Percentiles rank a stretch among this genome's conserved stretches.
phyloP scores from a whole-genome alignment of 1,140 invertebrate species.

The Cydia pomonella region DNA sequence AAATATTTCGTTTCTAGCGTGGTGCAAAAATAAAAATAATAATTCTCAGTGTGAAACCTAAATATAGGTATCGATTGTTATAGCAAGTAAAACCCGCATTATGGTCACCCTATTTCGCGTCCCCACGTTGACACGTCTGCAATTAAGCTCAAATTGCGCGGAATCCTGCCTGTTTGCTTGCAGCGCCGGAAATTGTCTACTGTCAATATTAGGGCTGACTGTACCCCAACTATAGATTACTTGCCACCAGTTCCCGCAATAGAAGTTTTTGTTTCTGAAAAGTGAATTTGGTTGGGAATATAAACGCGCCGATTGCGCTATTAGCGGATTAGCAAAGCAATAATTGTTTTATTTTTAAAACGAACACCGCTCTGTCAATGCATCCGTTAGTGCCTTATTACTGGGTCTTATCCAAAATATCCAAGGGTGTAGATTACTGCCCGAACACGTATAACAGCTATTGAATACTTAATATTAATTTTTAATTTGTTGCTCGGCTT shows the following conservation, averaged over 20 bases:
- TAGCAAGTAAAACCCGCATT: background rate
- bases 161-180: constrained; percentile 49
- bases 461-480: too few species aligned
- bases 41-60: background rate
- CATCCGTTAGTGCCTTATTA: too few species aligned
- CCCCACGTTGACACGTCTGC: constrained; percentile 37
- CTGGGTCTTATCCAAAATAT: too few species aligned
- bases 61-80: background rate
- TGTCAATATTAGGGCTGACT: constrained; percentile 55
- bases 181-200: constrained; percentile 62
- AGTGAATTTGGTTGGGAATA: background rate
- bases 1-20: too few species aligned
- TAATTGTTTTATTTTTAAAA: too few species aligned
- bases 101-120: constrained; percentile 33
- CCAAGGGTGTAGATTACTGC: too few species aligned
- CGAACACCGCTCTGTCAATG: too few species aligned
- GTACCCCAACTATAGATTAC: constrained; percentile 12
- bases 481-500: too few species aligned
- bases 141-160: constrained; percentile 62
- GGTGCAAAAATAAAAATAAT: too few species aligned
- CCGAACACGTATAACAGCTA: too few species aligned
- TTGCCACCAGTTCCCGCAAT: background rate
- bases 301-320: too few species aligned
- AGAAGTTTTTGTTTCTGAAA: background rate
- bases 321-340: too few species aligned